These are phyloP conservation scores for Sinodicranocentrus sp. DNA, from an alignment of 2,888 invertebrate genomes.

Conservation along the genomic window DNA sequence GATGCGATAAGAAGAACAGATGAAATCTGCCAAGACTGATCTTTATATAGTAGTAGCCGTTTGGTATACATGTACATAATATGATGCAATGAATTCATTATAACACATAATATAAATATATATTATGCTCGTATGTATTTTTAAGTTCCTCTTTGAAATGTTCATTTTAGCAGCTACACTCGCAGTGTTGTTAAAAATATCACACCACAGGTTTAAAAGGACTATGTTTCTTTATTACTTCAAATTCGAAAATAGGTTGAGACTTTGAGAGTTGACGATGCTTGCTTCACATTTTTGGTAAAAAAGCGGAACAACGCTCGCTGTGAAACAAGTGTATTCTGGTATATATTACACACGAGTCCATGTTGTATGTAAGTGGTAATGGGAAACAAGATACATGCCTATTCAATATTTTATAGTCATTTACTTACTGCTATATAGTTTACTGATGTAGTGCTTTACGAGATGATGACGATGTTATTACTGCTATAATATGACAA, in stretches of 20 bases:
- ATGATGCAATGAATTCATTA: too few species aligned
- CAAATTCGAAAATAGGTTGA: not conserved
- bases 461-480: not conserved
- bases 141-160: too few species aligned
- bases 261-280: not conserved
- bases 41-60: conserved; percentile 25
- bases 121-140: too few species aligned
- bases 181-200: conserved; percentile 7
- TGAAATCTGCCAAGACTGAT: conserved; percentile 67
- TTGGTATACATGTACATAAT: not conserved
- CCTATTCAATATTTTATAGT: not conserved
- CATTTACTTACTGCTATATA: not conserved
- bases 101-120: too few species aligned
- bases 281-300: not conserved
- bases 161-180: not conserved
- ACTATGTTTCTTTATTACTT: conserved; percentile 1
- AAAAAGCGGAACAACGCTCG: too few species aligned
- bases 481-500: not conserved
- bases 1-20: not conserved
- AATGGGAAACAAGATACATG: not conserved
- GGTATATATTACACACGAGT: not conserved
- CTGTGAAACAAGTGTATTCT: not conserved
- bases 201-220: not conserved
- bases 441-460: conserved; percentile 4
- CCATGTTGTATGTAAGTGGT: too few species aligned